Conservation (phyloP, 2,113 vertebrate species). For the Microcebus tavaratra region DNA sequence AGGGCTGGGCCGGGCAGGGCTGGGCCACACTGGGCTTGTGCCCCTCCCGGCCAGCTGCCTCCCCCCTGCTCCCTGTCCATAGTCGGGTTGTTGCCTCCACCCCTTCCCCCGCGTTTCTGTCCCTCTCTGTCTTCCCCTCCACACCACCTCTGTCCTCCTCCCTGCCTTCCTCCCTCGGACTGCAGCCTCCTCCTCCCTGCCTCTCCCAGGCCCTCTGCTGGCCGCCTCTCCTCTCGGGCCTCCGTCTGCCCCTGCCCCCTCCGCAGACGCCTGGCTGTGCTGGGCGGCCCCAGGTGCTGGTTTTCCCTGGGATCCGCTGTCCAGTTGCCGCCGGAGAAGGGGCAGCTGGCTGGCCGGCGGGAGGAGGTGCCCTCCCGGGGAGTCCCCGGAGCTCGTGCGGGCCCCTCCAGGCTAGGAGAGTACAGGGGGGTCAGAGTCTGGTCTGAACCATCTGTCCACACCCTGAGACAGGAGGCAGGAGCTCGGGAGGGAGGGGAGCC, state of each 20-base stretch:
- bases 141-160: neutral
- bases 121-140: neutral
- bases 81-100: neutral
- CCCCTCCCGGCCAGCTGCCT: constrained; percentile 67
- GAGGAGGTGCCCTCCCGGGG: constrained; percentile 64
- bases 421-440: constrained; percentile 50
- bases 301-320: constrained; percentile 58
- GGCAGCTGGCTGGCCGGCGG: constrained; percentile 68
- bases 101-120: neutral
- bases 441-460: constrained; percentile 72
- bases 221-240: neutral
- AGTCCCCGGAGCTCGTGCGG: neutral
- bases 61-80: neutral
- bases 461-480: constrained; percentile 49
- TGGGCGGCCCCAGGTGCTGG: constrained; percentile 39
- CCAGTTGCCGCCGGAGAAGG: constrained; percentile 67
- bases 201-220: constrained; percentile 49
- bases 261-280: constrained; percentile 8
- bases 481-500: neutral
- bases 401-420: constrained; percentile 51
- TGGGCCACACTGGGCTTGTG: neutral
- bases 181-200: neutral
- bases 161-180: neutral
- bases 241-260: neutral
- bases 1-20: neutral